These are phyloP conservation scores for Orientallactaga bullata DNA, from an alignment of 2,113 vertebrate genomes.

Conservation along the genomic window DNA sequence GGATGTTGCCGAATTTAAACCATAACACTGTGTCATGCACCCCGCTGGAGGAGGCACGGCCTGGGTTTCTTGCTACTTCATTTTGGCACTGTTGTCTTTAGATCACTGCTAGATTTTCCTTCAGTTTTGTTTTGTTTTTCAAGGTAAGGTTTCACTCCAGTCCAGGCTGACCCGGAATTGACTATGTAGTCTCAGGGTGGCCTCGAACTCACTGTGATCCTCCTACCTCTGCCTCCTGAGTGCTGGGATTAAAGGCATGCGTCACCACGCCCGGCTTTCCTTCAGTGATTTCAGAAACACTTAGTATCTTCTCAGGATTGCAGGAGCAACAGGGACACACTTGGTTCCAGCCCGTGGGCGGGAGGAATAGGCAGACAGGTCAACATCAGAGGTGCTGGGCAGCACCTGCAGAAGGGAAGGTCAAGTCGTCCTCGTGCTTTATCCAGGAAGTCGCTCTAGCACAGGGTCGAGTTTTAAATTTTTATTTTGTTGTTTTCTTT, in stretches of 20 bases:
- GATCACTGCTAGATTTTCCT: constrained; percentile 38
- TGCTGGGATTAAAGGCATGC: too few relatives aligned
- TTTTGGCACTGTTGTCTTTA: constrained; percentile 22
- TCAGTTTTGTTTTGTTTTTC: not conserved
- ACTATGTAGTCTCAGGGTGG: too few relatives aligned
- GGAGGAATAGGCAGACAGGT: not conserved
- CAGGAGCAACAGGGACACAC: constrained; percentile 40
- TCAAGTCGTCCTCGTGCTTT: not conserved
- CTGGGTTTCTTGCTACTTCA: not conserved
- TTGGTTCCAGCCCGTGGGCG: not conserved
- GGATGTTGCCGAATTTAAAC: constrained; percentile 47
- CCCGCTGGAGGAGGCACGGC: not conserved
- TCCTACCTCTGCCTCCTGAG: too few relatives aligned
- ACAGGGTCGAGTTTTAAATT: not conserved
- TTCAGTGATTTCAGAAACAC: constrained; percentile 47
- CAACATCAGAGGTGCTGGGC: not conserved
- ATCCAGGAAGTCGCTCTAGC: not conserved
- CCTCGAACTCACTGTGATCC: too few relatives aligned
- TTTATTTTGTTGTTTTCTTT: not conserved
- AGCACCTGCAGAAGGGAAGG: not conserved
- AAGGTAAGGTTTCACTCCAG: too few relatives aligned
- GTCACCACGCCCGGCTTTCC: not conserved
- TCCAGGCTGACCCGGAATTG: too few relatives aligned
- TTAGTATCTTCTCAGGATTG: not conserved
- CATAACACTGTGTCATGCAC: not conserved